These are phyloP conservation scores for Hetaerina titia DNA, from an alignment of 2,888 invertebrate genomes.

Conservation along the genomic window DNA sequence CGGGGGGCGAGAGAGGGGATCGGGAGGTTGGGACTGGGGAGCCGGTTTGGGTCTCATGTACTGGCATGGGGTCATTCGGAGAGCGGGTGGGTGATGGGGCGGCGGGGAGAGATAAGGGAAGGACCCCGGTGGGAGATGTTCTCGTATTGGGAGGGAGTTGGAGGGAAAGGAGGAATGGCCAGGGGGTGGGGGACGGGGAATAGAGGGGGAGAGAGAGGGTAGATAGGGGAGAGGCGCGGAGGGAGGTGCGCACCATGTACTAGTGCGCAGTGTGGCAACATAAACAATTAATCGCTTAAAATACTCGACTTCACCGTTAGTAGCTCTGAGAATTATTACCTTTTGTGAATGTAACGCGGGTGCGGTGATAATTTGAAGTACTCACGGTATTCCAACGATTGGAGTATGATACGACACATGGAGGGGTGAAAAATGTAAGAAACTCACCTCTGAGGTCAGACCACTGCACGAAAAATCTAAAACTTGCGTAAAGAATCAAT, in stretches of 20 bases:
- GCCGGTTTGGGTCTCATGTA: neutral
- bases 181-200: neutral
- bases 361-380: too few species aligned
- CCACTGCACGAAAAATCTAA: too few species aligned
- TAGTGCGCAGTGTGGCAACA: too few species aligned
- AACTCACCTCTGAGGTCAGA: too few species aligned
- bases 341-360: too few species aligned
- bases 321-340: too few species aligned
- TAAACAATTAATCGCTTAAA: too few species aligned
- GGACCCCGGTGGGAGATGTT: neutral
- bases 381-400: too few species aligned
- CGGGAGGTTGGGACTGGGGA: neutral
- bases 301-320: too few species aligned
- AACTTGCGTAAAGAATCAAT: too few species aligned
- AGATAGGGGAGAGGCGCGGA: neutral
- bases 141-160: neutral
- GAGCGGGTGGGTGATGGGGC: neutral
- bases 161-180: neutral
- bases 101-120: neutral
- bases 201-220: neutral
- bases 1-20: neutral
- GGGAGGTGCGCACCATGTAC: neutral
- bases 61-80: conserved; percentile 34
- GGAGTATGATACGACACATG: too few species aligned
- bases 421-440: too few species aligned